Conservation (phyloP, 2,888 invertebrate genomes). For the Epinotia ramella region DNA sequence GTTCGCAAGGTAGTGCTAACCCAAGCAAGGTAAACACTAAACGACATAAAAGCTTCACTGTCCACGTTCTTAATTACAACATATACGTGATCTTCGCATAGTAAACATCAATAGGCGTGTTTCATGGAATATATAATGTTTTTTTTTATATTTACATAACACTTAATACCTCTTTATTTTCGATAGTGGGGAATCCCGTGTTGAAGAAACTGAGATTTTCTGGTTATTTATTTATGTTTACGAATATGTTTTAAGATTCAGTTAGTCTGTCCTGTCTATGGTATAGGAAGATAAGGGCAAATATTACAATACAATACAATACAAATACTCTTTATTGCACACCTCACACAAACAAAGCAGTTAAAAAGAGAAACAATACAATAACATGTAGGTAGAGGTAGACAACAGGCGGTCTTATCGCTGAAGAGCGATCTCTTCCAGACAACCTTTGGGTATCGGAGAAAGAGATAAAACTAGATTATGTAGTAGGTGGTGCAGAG, state of each 20-base stretch:
- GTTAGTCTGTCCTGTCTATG: no score
- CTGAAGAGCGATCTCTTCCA: no score
- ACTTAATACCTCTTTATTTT: conserved; percentile 3
- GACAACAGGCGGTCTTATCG: no score
- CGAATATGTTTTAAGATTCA: background rate
- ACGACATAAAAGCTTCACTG: conserved; percentile 28
- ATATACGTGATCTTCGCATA: conserved; percentile 28
- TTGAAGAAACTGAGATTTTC: background rate
- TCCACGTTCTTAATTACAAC: conserved; percentile 24
- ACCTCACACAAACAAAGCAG: no score
- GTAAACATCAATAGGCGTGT: conserved; percentile 19
- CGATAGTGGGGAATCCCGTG: background rate
- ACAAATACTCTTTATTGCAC: no score
- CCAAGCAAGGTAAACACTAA: conserved; percentile 8
- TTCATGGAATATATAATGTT: conserved; percentile 14
- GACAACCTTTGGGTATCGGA: no score
- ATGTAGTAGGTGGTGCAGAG: no score
- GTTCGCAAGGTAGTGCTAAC: conserved; percentile 27
- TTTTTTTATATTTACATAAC: conserved; percentile 20
- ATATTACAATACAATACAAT: no score
- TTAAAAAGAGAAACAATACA: no score
- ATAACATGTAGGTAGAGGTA: no score
- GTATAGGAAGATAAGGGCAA: no score
- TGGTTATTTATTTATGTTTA: background rate
- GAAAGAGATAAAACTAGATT: no score